A percentile compares a stretch with the other conserved stretches of the same genome.
These are phyloP conservation scores for Onychorhynchus coronatus DNA, from an alignment of 2,113 vertebrate species.

Conservation along the genomic window DNA sequence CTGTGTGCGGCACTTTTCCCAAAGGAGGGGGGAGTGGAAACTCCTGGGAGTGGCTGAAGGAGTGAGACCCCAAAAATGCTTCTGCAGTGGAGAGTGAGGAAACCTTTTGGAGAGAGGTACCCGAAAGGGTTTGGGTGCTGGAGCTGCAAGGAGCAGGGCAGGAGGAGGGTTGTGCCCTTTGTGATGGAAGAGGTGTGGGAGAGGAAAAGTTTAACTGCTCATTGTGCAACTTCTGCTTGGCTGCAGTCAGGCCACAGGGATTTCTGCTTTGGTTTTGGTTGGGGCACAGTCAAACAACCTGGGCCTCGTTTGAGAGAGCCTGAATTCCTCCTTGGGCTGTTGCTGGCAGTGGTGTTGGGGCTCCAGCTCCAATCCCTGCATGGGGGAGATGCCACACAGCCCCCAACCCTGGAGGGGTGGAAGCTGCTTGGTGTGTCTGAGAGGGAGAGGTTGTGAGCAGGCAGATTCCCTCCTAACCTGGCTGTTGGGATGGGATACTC, in stretches of 20 bases:
- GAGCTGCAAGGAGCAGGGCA: neutral
- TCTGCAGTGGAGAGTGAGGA: neutral
- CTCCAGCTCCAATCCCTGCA: accelerated
- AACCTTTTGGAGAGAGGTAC: neutral
- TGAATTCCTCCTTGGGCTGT: accelerated
- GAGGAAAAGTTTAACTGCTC: neutral
- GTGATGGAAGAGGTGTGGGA: neutral
- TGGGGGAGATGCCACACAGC: neutral
- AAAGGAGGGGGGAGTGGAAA: neutral
- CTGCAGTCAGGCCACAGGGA: neutral
- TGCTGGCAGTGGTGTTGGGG: neutral
- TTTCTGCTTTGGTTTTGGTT: neutral
- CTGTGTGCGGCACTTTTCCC: accelerated
- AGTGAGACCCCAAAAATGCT: neutral
- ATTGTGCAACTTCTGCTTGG: neutral
- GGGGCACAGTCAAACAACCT: neutral
- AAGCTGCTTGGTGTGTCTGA: neutral
- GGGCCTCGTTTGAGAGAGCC: neutral
- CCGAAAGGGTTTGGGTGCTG: neutral
- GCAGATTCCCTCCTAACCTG: neutral
- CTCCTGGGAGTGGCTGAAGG: accelerated
- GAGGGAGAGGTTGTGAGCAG: neutral
- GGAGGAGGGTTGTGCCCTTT: neutral
- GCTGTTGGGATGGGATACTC: neutral
- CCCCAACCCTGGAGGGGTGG: accelerated